Base-by-base conservation (phyloP, 2,888 invertebrate genomes). In the Melanchra persicariae region DNA sequence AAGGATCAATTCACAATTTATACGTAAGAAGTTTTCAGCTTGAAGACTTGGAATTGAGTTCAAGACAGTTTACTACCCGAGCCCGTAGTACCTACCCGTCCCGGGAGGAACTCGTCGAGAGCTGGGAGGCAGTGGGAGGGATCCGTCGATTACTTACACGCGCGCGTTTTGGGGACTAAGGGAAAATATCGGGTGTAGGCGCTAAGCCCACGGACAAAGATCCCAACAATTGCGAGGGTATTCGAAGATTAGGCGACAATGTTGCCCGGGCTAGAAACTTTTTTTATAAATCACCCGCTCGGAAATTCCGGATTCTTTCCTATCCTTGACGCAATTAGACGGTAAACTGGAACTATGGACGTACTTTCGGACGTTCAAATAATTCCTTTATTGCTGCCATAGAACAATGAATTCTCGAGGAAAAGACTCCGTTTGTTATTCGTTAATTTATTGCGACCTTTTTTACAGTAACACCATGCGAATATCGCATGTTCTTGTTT, bases 81-180 rank as follows among this genome's bases (percentile, higher is more conserved):
- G 8, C 63, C 68, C 7, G 19, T 5, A 26, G 52, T 49, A 71
- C 58, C 74, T 77, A 66, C n/a, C n/a, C n/a, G n/a, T 60, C 67
- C 58, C 77, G 55, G 64, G 70, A 68, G 61, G 49, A 58, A 47
- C 65, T 73, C 84, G 62, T 74, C 78, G 74, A 72, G 58, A 70
- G 62, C 66, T 62, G 59, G 73, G 76, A 54, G 60, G 73, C 51
- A 61, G 67, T 52, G 73, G 79, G 79, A 61, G 78, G 81, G 77
- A 17, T n/a, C 26, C 57, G 79, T 65, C 83, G 71, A 85, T 84
- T 78, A 83, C 81, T 84, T 75, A 85, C 85, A 85, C 79, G 82
- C 70, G 82, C 76, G 64, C 63, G 37, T 70, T 77, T 79, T 52
- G 45, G 77, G 65, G 62, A 66, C 60, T 52, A 57, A 62, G 54